phyloP scores from a whole-genome alignment of 1,140 invertebrate genomes.

The Latrodectus geometricus region DNA sequence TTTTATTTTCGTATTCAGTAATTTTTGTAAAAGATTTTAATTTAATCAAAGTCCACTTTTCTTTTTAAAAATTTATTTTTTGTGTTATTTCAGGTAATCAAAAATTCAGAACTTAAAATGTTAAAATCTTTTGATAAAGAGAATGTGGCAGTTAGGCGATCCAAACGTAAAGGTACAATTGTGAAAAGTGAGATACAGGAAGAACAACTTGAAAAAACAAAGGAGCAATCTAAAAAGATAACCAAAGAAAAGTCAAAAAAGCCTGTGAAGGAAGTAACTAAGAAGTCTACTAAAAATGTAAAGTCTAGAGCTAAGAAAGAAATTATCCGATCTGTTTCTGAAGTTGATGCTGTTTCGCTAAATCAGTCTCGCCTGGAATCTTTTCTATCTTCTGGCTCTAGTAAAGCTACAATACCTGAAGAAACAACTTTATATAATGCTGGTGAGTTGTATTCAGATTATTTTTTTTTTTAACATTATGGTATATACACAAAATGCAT shows the following conservation, averaged over 20 bases:
- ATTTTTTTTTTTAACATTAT: neutral
- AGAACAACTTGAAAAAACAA: neutral
- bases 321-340: neutral
- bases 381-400: neutral
- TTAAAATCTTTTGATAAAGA: too few relatives aligned
- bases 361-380: conserved; percentile 22
- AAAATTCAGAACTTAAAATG: too few relatives aligned
- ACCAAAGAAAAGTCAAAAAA: conserved; percentile 12
- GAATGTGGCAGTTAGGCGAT: neutral
- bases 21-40: too few relatives aligned
- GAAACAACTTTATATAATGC: neutral
- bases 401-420: neutral
- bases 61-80: too few relatives aligned
- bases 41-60: too few relatives aligned
- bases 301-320: neutral
- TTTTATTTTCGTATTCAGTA: too few relatives aligned
- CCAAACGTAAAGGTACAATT: conserved; percentile 4
- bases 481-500: neutral
- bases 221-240: neutral
- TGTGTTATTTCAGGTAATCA: too few relatives aligned
- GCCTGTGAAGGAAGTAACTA: neutral
- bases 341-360: neutral
- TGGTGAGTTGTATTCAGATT: neutral
- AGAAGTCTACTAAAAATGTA: neutral
- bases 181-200: neutral